Evolutionary conservation across 2,888 invertebrate genomes (phyloP).

Genomic region (Pardosa pseudoannulata): DNA sequence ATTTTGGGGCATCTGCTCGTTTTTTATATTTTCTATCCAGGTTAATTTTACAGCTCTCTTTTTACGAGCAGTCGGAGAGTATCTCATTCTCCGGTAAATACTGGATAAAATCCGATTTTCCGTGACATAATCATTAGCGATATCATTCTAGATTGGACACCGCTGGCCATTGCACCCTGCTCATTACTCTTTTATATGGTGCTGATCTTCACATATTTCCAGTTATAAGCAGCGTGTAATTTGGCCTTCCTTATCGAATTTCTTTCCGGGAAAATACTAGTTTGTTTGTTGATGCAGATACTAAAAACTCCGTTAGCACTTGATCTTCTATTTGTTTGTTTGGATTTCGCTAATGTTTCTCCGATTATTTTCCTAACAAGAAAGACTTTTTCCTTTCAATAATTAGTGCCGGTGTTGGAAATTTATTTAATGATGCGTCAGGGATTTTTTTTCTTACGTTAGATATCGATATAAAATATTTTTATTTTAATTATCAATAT

Average conservation of each 20-base stretch:
- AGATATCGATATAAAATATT: too few species aligned
- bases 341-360: too few species aligned
- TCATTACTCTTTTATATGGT: constrained; percentile 10
- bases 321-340: neutral
- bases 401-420: too few species aligned
- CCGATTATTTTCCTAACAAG: too few species aligned
- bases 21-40: neutral
- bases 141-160: neutral
- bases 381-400: too few species aligned
- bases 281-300: neutral
- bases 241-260: constrained; percentile 39
- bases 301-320: neutral
- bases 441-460: too few species aligned
- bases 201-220: constrained; percentile 21
- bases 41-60: neutral
- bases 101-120: constrained; percentile 1
- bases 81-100: constrained; percentile 12
- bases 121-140: constrained; percentile 11
- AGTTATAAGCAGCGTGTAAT: constrained; percentile 41
- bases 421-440: too few species aligned
- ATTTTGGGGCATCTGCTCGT: too few species aligned
- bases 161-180: neutral
- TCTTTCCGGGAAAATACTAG: neutral
- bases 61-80: neutral
- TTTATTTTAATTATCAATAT: too few species aligned